Conservation (phyloP, 2,113 vertebrate genomes). For the Urocitellus parryii region DNA sequence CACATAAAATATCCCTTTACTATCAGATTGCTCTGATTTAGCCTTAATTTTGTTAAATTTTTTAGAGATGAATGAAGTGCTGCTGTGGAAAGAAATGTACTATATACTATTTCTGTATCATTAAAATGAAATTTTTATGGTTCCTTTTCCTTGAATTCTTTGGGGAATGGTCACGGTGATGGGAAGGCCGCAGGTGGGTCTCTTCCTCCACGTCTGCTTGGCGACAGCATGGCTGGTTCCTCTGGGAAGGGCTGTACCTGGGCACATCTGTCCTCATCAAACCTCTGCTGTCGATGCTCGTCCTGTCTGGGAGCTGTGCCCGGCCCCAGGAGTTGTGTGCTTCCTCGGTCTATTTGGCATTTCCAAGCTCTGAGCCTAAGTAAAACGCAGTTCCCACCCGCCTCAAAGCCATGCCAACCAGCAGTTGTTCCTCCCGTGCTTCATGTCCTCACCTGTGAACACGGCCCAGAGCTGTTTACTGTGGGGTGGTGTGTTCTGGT, state of each 20-base stretch:
- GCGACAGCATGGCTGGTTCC: not conserved
- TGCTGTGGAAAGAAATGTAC: constrained; percentile 80
- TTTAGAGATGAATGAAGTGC: constrained; percentile 75
- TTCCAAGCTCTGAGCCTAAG: not conserved
- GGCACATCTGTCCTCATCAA: not conserved
- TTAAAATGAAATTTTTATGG: constrained; percentile 81
- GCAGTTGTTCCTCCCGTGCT: not conserved
- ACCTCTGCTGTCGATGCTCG: not conserved
- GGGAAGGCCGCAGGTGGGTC: not conserved
- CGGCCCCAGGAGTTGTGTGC: not conserved
- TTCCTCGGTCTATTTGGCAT: not conserved
- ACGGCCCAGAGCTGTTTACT: not conserved
- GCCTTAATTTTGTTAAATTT: constrained; percentile 83
- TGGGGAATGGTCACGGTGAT: not conserved
- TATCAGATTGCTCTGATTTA: constrained; percentile 77
- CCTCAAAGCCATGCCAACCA: not conserved
- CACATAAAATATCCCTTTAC: constrained; percentile 56
- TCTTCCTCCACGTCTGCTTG: fast-evolving
- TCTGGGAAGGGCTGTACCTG: fast-evolving
- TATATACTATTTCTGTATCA: constrained; percentile 80
- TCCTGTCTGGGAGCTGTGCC: not conserved
- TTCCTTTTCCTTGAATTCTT: constrained; percentile 72
- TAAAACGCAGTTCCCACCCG: not conserved
- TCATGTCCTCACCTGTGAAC: not conserved
- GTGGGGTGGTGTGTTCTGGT: too few species aligned